Evolutionary conservation across 2,888 invertebrate genomes (phyloP), one percentile per base, ranked within the genome.

Genomic region (Xiphydria camelus): DNA sequence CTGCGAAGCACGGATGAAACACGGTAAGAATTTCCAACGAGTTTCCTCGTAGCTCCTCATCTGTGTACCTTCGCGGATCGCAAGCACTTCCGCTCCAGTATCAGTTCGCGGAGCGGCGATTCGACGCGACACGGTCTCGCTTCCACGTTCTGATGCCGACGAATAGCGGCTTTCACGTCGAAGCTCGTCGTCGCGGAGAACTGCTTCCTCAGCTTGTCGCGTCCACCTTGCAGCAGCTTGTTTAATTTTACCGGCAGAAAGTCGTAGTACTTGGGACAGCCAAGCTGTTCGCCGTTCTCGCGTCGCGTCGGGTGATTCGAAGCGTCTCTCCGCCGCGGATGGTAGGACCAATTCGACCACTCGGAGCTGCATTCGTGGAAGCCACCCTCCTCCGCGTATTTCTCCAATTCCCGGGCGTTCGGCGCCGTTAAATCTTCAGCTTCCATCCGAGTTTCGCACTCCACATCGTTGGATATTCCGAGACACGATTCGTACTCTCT

Each of bases 1-100:
- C 85, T 86, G 55, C n/a, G 61, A 60, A 7, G 25, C 15, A 7
- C n/a, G n/a, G 18, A 20, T 1, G 25, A 19, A 35, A 37, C n/a
- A n/a, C n/a, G n/a, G n/a, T n/a, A n/a, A n/a, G n/a, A n/a, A n/a
- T 36, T 3, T 0, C n/a, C n/a, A n/a, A n/a, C n/a, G n/a, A n/a
- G n/a, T n/a, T n/a, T n/a, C n/a, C 38, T n/a, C n/a, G n/a, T n/a
- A n/a, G n/a, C n/a, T n/a, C n/a, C n/a, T n/a, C n/a, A 17, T 18
- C 14, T 6, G 1, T 15, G 23, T 25, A 41, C 41, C 42, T 34
- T 19, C 12, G 29, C 29, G 10, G 33, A 20, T 20, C 20, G 22
- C 32, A 40, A 22, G 7, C 34, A 42, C 22, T 37, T 19, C 36
- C 15, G 31, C 4, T 36, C 23, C 10, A 45, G 35, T 31, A 25